Percentiles rank a stretch among this genome's conserved stretches.
phyloP scores from a whole-genome alignment of 2,113 vertebrate genomes.

The Hyperoodon ampullatus region DNA sequence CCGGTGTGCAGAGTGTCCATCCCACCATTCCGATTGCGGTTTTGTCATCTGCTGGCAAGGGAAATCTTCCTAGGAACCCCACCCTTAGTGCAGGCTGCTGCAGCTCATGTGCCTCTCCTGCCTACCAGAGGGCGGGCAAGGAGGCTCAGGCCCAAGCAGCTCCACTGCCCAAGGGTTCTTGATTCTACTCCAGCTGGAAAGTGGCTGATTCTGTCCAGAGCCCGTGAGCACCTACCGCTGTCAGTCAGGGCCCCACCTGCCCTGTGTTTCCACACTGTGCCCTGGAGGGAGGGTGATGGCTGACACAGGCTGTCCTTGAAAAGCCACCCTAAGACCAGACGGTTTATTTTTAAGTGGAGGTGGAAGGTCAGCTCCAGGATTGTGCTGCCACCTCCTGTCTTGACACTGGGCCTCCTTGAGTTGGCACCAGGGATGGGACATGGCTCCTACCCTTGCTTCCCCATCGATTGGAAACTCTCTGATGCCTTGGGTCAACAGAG shows the following conservation, averaged over 20 bases:
- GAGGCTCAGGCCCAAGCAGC: conserved; percentile 24
- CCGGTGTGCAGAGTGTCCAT: neutral
- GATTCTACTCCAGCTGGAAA: conserved; percentile 19
- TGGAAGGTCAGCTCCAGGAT: neutral
- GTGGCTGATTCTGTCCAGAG: neutral
- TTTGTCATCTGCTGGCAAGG: neutral
- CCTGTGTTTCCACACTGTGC: neutral
- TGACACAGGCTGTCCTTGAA: neutral
- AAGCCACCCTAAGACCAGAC: neutral
- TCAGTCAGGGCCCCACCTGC: neutral
- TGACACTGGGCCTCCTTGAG: neutral
- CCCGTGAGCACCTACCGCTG: neutral
- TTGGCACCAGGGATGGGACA: neutral
- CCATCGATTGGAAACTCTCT: neutral
- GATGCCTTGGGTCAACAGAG: conserved; percentile 27
- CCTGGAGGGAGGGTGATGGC: neutral
- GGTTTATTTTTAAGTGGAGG: neutral
- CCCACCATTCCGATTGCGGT: neutral
- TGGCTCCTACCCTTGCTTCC: neutral
- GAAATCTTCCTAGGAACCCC: neutral
- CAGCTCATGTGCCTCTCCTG: neutral
- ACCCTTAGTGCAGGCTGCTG: neutral
- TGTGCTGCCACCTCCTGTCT: neutral
- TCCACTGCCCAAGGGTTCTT: conserved; percentile 23
- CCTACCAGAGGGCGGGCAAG: neutral